Conservation (phyloP, 2,113 vertebrate species). For the Catharus bicknelli region DNA sequence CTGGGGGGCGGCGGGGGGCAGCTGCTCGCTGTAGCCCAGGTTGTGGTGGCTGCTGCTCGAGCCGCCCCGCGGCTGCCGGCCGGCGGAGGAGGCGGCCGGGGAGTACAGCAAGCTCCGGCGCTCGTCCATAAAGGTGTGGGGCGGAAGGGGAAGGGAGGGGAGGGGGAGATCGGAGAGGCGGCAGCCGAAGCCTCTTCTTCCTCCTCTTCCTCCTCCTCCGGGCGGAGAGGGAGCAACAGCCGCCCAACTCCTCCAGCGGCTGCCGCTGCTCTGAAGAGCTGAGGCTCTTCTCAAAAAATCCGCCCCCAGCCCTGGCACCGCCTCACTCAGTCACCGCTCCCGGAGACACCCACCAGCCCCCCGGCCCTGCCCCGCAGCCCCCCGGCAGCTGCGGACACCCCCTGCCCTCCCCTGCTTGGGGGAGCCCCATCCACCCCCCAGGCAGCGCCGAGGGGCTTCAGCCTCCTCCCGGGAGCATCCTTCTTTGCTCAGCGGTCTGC, state of each 20-base stretch:
- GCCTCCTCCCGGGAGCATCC: not conserved
- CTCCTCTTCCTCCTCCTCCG: constrained; percentile 57
- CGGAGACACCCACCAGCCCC: constrained; percentile 55
- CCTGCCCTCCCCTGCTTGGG: not conserved
- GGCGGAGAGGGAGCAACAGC: constrained; percentile 74
- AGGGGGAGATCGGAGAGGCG: constrained; percentile 66
- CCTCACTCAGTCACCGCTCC: constrained; percentile 45
- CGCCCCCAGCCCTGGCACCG: constrained; percentile 57
- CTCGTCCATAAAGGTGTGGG: constrained; percentile 90
- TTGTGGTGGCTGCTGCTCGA: constrained; percentile 82
- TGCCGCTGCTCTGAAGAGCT: constrained; percentile 45
- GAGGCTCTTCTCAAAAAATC: constrained; percentile 38
- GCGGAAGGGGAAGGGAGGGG: constrained; percentile 68
- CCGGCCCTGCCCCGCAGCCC: not conserved
- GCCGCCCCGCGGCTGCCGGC: constrained; percentile 77
- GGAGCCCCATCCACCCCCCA: not conserved
- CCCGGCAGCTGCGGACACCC: not conserved
- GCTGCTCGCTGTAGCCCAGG: constrained; percentile 82
- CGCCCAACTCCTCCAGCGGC: constrained; percentile 62
- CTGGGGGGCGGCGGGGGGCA: constrained; percentile 28
- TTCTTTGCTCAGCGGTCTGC: not conserved
- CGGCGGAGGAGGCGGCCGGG: constrained; percentile 80
- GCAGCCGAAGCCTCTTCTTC: constrained; percentile 61
- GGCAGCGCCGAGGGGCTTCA: not conserved
- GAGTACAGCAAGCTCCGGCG: constrained; percentile 89